Evolutionary conservation across 2,113 vertebrate genomes (phyloP), one percentile per base, ranked within the genome.

Genomic region (Pelmatolapia mariae): DNA sequence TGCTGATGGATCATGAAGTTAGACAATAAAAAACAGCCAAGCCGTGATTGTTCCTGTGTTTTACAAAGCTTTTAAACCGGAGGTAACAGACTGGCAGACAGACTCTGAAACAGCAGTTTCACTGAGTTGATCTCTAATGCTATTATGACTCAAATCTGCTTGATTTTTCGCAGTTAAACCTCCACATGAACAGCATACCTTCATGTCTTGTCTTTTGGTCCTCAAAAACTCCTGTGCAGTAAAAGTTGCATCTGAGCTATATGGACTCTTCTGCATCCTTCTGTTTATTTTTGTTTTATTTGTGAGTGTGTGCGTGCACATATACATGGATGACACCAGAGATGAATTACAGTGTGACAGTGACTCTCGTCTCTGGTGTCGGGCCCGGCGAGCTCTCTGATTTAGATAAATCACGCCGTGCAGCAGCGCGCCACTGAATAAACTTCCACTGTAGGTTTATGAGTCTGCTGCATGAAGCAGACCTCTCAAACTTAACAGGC

Each of bases 331-430:
- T 13, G 89, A 89, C 90, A 89, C 85, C 81, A 26, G 88, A 93
- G 92, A 95, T 95, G 89, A 95, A 96, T 94, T 93, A 85, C 91
- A 86, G 79, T n/a, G 87, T 92, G 94, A 94, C 92, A 89, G 76
- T 61, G 88, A 90, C 87, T 86, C 84, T 88, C 61, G 84, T 95
- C 93, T 93, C 86, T 81, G 68, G 86, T 92, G 86, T 83, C 83
- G 92, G 82, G 93, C 89, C 81, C 19, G 5, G 86, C 86, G 82
- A 91, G 82, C 52, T 5, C 86, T 93, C 68, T 93, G 94, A 95
- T 94, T 95, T 93, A 95, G 95, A 95, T 94, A 90, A 95, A 95
- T 95, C 90, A 86, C 93, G 15, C 24, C 29, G 59, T 87, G 90
- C 87, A 31, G 81, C 45, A 18, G 73, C 10, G 29, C 18, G 82